A percentile compares a stretch with the other conserved stretches of the same genome.
Conservation (phyloP, 2,113 vertebrate genomes). For the Puntigrus tetrazona region DNA sequence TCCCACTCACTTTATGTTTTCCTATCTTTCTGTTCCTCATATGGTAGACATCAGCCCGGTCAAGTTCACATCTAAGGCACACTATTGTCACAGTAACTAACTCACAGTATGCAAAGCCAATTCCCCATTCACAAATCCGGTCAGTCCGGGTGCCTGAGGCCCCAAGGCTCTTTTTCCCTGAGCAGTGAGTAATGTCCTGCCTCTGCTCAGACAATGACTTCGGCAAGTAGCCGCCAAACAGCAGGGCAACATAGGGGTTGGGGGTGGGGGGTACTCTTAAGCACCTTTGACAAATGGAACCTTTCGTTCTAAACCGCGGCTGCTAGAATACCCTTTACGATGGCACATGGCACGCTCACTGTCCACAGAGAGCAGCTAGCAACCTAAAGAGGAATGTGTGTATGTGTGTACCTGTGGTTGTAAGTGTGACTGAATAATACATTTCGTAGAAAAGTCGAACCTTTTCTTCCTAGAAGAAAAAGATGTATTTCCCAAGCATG, state of each 20-base stretch:
- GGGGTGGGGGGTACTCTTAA: slow-evolving; percentile 55
- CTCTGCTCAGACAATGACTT: slow-evolving; percentile 91
- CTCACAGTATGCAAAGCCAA: slow-evolving; percentile 24
- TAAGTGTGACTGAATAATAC: slow-evolving; percentile 63
- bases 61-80: not conserved
- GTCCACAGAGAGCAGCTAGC: slow-evolving; percentile 66
- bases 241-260: slow-evolving; percentile 59
- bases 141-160: not conserved
- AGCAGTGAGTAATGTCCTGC: slow-evolving; percentile 93
- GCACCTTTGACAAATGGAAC: slow-evolving; percentile 92
- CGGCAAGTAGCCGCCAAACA: slow-evolving; percentile 75
- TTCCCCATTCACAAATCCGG: slow-evolving; percentile 27
- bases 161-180: slow-evolving; percentile 33
- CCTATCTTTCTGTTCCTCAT: slow-evolving; percentile 15
- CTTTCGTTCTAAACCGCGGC: slow-evolving; percentile 83
- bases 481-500: slow-evolving; percentile 76
- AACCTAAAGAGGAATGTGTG: slow-evolving; percentile 63
- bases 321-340: slow-evolving; percentile 88
- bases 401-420: slow-evolving; percentile 28
- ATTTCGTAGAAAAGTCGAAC: slow-evolving; percentile 74
- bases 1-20: not conserved
- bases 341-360: slow-evolving; percentile 63
- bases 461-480: slow-evolving; percentile 74
- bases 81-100: slow-evolving; percentile 1
- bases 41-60: not conserved